These are phyloP conservation scores for Zoanthus gigantus DNA, from an alignment of 92 coral and sea anemone species.

Conservation along the genomic window DNA sequence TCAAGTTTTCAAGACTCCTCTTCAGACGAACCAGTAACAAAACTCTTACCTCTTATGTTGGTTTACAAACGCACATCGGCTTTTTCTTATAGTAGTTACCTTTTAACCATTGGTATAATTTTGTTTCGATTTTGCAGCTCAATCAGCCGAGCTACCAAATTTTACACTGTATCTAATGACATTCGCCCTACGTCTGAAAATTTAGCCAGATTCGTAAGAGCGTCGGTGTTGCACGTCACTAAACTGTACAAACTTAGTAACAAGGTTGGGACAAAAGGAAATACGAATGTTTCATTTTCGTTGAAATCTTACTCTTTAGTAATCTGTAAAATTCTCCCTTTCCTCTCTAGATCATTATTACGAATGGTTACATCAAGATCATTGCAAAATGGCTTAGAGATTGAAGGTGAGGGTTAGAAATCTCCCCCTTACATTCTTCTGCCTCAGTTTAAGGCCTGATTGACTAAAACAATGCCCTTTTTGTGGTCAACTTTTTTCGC, in stretches of 20 bases:
- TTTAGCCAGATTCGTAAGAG: neutral
- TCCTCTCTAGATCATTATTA: neutral
- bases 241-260: neutral
- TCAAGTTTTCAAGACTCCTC: too few species aligned
- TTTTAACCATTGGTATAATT: neutral
- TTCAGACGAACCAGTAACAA: too few species aligned
- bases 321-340: neutral
- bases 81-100: neutral
- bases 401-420: too few species aligned
- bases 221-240: neutral
- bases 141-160: neutral
- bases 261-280: neutral
- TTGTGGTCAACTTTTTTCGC: too few species aligned
- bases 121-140: neutral
- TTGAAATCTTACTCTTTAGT: neutral
- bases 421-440: too few species aligned
- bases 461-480: too few species aligned
- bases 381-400: too few species aligned
- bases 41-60: too few species aligned
- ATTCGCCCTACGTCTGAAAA: neutral
- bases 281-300: neutral
- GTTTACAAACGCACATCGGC: neutral
- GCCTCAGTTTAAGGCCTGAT: too few species aligned
- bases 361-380: too few species aligned
- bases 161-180: neutral